Conservation (phyloP, 1,140 invertebrate genomes). For the Listronotus oregonensis region DNA sequence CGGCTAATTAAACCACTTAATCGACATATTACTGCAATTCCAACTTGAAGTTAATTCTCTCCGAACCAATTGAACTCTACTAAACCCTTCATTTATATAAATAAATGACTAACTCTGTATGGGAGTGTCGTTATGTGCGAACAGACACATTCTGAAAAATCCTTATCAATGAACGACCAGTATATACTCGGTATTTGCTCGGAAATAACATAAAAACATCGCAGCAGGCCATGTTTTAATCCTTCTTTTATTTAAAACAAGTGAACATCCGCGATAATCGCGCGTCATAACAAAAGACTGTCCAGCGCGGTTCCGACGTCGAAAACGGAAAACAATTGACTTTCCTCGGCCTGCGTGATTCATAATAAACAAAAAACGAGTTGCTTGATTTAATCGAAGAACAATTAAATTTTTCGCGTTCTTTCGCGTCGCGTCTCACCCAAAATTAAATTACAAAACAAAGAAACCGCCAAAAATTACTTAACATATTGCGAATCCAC, state of each 20-base stretch:
- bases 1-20: conserved; percentile 38
- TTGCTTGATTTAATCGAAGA: not conserved
- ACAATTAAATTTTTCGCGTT: conserved; percentile 18
- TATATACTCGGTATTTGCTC: conserved; percentile 16
- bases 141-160: conserved; percentile 28
- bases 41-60: conserved; percentile 35
- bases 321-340: conserved; percentile 7
- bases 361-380: not conserved
- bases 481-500: no score
- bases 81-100: conserved; percentile 37
- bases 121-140: conserved; percentile 25
- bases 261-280: conserved; percentile 17
- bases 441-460: no score
- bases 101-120: conserved; percentile 34
- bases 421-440: no score
- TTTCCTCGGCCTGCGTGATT: not conserved
- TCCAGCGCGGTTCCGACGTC: conserved; percentile 4
- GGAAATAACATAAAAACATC: conserved; percentile 19
- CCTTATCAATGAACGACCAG: conserved; percentile 31
- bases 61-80: conserved; percentile 32
- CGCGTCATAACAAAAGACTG: conserved; percentile 3
- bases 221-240: conserved; percentile 1
- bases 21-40: conserved; percentile 36
- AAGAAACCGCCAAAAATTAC: no score
- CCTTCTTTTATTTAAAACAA: conserved; percentile 18